Evolutionary conservation across 2,888 invertebrate species (phyloP), one percentile per base, ranked within the genome.

Genomic region (Norana najaformis): DNA sequence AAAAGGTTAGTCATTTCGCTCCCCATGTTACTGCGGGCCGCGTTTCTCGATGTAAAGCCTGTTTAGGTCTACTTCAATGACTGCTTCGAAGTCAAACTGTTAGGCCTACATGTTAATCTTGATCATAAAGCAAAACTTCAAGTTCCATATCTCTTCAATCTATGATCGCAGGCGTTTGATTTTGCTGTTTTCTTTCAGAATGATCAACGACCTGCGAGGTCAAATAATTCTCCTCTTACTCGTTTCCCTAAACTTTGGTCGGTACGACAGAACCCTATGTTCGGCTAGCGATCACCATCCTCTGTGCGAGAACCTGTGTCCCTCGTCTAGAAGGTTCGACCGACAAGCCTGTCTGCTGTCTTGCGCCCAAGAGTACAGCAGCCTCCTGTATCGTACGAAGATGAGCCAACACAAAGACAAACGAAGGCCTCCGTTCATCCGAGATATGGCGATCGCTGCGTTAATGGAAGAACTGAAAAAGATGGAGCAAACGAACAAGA

Each of bases 351-450:
- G 88, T 47, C 47, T 88, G 39, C 30, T 88, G 88, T 39, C 39
- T 37, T 88, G 88, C 88, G 18, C 39, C 88, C 88, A 88, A 13
- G 88, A 47, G 20, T 88, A 41, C 88, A 41, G 41, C 39, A 41
- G 47, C 38, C 41, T 88, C 37, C 37, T 88, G 88, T 88, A 88
- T 38, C 69, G 69, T n/a, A 69, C 69, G 30, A 69, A 69, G 69
- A 69, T 69, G 69, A 69, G 69, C 8, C 16, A 69, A 69, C 30
- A 69, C 30, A n/a, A 69, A 30, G 69, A 11, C 30, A n/a, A 11
- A 13, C 69, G 69, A 69, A 69, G n/a, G 69, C 8, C n/a, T n/a
- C 69, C 69, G 3, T 13, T n/a, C 69, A 69, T 6, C 8, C 69
- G 69, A 69, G 30, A 69, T 30, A n/a, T 69, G 69, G 69, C 69